Conservation (phyloP, 2,797 vertebrate genomes). For the Rhinoraja longicauda region DNA sequence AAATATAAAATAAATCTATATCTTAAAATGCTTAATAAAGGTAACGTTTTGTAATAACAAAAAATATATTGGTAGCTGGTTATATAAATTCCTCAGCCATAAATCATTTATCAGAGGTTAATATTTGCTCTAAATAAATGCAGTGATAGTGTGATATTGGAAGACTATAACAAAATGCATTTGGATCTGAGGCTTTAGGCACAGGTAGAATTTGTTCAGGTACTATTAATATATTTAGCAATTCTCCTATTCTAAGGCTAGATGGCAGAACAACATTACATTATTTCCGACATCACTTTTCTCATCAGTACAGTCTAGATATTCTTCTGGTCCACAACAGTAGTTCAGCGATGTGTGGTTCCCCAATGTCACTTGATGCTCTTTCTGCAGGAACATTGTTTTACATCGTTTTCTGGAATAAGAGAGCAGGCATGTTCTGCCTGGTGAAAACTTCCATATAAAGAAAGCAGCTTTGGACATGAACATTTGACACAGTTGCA, state of each 20-base stretch:
- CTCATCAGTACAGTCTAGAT: background rate
- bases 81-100: background rate
- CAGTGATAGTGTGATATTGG: background rate
- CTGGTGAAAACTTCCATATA: too few species aligned
- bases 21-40: background rate
- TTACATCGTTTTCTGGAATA: too few species aligned
- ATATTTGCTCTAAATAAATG: background rate
- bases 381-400: too few species aligned
- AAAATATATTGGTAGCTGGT: background rate
- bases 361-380: too few species aligned
- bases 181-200: background rate
- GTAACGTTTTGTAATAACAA: background rate
- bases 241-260: background rate
- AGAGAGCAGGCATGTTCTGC: too few species aligned
- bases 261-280: constrained; percentile 15
- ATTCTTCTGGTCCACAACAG: too few species aligned
- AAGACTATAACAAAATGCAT: too few species aligned
- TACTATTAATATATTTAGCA: background rate
- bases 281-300: background rate
- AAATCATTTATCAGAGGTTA: background rate
- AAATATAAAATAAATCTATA: background rate
- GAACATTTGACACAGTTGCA: too few species aligned
- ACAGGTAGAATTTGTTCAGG: constrained; percentile 1
- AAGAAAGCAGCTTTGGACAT: too few species aligned
- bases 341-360: too few species aligned